Base-by-base conservation (phyloP, 2,113 vertebrate species). In the Xiphophorus couchianus region DNA sequence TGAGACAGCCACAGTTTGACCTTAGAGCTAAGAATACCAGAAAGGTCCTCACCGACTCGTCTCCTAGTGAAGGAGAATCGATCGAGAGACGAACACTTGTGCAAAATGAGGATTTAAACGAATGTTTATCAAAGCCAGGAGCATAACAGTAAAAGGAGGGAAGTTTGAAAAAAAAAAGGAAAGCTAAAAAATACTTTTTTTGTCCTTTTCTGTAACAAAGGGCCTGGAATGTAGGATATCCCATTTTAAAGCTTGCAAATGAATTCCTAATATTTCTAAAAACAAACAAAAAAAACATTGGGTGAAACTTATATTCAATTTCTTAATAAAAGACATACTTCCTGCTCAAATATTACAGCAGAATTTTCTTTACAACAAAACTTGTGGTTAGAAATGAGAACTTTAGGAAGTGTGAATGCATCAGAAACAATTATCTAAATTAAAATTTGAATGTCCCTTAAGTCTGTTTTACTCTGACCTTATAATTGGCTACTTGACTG, bases 11-110 rank as follows among this genome's bases (percentile, higher is more conserved):
- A 78, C 69, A 60, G 29, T 69, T 48, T 74, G 74, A 88, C 86
- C 85, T 85, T 30, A 11, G 58, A 11, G 83, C 86, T 86, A 87
- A 86, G 81, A 88, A 90, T 86, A 88, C 64, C 77, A 74, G 68
- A 64, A 35, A 74, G 63, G 73, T 67, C 70, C 8, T 31, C 71
- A n/a, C 39, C 72, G 12, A 25, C 44, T 67, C 15, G 28, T 48
- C 14, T 48, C 0, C 5, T 19, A 7, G 17, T 5, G 17, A 48
- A 48, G 44, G 44, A 17, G 44, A 48, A 48, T 48, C 44, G 14
- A 58, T 25, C 7, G 17, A 10, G 3, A 54, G 25, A 58, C 25
- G 10, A 58, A 58, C 25, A 58, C 22, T 48, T 48, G 15, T 19
- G 44, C 44, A 48, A 19, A 48, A 15, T 54, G 8, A 58, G n/a